A percentile compares a stretch with the other conserved stretches of the same genome.
phyloP scores from a whole-genome alignment of 2,797 vertebrate species.

The Steatocranus sp. region DNA sequence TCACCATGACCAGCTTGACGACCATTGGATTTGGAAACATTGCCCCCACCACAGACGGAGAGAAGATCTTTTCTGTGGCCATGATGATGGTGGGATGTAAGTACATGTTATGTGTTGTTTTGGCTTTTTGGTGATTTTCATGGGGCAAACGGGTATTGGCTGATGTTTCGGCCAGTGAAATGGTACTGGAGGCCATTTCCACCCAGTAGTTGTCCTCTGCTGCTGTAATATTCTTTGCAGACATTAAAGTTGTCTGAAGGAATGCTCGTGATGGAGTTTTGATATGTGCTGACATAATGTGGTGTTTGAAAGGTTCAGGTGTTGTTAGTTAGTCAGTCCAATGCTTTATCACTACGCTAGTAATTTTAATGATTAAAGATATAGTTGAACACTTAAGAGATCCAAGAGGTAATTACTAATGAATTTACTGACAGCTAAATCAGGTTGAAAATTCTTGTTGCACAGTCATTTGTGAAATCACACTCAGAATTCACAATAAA shows the following conservation, averaged over 20 bases:
- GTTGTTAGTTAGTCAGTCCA: not conserved
- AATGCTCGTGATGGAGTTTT: not conserved
- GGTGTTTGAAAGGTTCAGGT: not conserved
- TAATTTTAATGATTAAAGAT: not conserved
- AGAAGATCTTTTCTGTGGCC: slow-evolving; percentile 97
- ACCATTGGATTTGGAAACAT: slow-evolving; percentile 98
- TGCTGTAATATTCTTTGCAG: not conserved
- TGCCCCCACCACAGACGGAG: slow-evolving; percentile 90
- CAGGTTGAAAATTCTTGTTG: not conserved
- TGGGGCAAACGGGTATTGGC: not conserved
- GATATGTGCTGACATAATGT: not conserved
- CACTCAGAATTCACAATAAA: not conserved
- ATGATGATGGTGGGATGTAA: slow-evolving; percentile 99
- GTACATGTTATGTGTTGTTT: slow-evolving; percentile 32
- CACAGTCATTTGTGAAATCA: not conserved
- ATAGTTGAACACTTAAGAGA: not conserved
- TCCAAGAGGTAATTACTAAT: not conserved
- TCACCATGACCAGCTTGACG: slow-evolving; percentile 99
- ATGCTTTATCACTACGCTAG: fast-evolving
- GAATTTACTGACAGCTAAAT: fast-evolving
- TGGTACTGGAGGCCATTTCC: not conserved
- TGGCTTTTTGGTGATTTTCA: not conserved
- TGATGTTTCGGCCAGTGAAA: not conserved
- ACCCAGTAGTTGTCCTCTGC: not conserved
- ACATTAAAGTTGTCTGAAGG: not conserved